A percentile compares a stretch with the other conserved stretches of the same genome.
Conservation (phyloP, 1,140 invertebrate species). For the Nixonia krombeini region DNA sequence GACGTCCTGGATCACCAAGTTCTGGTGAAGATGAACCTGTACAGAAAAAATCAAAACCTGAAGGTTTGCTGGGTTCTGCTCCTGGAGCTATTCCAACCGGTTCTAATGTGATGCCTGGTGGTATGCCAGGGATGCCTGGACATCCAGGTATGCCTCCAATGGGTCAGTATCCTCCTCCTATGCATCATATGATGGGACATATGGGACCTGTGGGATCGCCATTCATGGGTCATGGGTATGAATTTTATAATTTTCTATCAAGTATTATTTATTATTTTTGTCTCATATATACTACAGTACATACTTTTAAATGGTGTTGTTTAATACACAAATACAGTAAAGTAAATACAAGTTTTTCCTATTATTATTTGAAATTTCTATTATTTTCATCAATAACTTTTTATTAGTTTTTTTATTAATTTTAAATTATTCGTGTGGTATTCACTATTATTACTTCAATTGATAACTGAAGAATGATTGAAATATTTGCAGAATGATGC, state of each 20-base stretch:
- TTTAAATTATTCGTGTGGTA: too few species aligned
- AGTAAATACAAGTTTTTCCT: too few species aligned
- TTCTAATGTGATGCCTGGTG: slow-evolving; percentile 73
- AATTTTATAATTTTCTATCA: slow-evolving; percentile 27
- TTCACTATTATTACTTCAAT: too few species aligned
- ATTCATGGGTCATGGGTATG: slow-evolving; percentile 82
- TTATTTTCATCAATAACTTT: too few species aligned
- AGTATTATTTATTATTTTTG: too few species aligned
- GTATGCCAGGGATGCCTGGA: slow-evolving; percentile 71
- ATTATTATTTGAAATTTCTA: too few species aligned
- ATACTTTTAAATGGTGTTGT: too few species aligned
- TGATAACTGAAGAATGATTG: too few species aligned
- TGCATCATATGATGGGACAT: slow-evolving; percentile 81
- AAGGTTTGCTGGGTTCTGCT: slow-evolving; percentile 74
- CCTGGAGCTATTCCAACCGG: slow-evolving; percentile 67
- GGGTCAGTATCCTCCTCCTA: slow-evolving; percentile 72
- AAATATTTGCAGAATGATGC: slow-evolving; percentile 31
- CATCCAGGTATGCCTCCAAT: slow-evolving; percentile 74
- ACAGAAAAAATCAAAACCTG: slow-evolving; percentile 79
- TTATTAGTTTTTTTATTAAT: too few species aligned
- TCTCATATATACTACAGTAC: too few species aligned
- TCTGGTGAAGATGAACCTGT: slow-evolving; percentile 85
- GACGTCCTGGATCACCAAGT: slow-evolving; percentile 71
- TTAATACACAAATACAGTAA: too few species aligned
- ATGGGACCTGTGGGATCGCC: slow-evolving; percentile 77